phyloP scores from a whole-genome alignment of 2,113 vertebrate genomes.

The Struthio camelus region DNA sequence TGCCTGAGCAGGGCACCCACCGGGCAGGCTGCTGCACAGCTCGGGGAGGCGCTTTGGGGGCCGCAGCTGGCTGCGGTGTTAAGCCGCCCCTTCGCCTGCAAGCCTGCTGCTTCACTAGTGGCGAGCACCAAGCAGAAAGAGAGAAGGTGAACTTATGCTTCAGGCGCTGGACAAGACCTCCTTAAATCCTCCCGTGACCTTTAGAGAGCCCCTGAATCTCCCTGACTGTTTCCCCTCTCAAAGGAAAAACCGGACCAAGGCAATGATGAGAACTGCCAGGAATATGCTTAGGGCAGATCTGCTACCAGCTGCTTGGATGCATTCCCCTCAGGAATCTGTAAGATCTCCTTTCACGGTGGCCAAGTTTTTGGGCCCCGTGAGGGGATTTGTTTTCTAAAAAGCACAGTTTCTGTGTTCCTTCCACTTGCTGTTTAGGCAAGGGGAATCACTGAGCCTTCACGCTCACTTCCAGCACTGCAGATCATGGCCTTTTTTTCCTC shows the following conservation, averaged over 20 bases:
- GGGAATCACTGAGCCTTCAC: accelerated
- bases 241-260: too few relatives aligned
- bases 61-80: background rate
- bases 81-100: background rate
- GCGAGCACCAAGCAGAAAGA: background rate
- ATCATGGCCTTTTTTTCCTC: background rate
- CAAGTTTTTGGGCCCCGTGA: accelerated
- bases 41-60: background rate
- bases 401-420: background rate
- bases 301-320: background rate
- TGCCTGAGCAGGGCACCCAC: too few relatives aligned
- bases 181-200: background rate
- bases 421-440: background rate
- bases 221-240: too few relatives aligned
- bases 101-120: background rate
- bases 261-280: too few relatives aligned
- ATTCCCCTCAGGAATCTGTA: background rate
- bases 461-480: accelerated
- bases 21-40: background rate
- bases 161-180: background rate
- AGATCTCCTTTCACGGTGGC: accelerated
- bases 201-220: background rate
- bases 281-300: background rate
- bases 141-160: background rate
- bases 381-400: accelerated